Evolutionary conservation across 2,888 invertebrate genomes (phyloP).

Genomic region (Xestia sexstrigata): DNA sequence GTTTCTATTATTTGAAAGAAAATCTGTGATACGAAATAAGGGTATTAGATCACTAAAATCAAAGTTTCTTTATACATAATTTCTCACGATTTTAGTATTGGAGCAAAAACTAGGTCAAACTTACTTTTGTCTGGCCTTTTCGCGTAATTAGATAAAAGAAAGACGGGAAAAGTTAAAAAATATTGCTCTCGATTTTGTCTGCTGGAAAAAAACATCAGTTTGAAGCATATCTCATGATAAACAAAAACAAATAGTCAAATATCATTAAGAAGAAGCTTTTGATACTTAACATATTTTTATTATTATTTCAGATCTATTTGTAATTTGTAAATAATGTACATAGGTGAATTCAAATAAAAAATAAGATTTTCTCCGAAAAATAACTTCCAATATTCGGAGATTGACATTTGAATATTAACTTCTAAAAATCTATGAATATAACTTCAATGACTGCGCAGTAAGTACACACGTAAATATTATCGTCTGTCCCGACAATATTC

Average conservation of each 20-base stretch:
- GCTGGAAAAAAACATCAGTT: background rate
- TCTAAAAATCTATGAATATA: background rate
- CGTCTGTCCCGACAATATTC: background rate
- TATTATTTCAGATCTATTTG: too few relatives aligned
- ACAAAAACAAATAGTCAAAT: background rate
- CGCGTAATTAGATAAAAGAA: background rate
- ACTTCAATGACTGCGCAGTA: too few relatives aligned
- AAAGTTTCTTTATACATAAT: background rate
- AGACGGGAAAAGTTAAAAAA: background rate
- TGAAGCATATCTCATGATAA: background rate
- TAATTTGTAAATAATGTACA: too few relatives aligned
- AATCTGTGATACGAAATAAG: background rate
- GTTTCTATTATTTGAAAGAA: background rate
- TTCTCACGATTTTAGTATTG: background rate
- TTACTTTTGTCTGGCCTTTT: background rate
- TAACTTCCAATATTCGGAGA: background rate
- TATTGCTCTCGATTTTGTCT: background rate
- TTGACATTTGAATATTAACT: background rate
- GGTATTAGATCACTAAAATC: background rate
- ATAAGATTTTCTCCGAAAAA: background rate
- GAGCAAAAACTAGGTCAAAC: background rate
- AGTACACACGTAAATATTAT: background rate
- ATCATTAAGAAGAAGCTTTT: background rate
- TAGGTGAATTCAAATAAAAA: too few relatives aligned
- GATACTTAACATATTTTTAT: background rate